Percentiles rank a stretch among this genome's conserved stretches.
phyloP scores from a whole-genome alignment of 1,140 invertebrate genomes.

The Pseudomyrmex pallidus region DNA sequence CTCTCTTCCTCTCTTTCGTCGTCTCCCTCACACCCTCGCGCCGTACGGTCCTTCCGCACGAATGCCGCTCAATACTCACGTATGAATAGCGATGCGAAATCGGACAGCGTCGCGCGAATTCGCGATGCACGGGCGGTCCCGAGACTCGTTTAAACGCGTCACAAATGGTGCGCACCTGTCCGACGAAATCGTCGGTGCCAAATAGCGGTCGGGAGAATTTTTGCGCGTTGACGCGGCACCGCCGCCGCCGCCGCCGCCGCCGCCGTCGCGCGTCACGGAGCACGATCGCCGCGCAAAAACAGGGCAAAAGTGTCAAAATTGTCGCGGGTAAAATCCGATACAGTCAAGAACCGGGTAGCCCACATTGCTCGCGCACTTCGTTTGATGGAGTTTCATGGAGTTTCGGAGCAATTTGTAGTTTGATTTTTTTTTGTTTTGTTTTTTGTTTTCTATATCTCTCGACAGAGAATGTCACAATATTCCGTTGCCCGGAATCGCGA shows the following conservation, averaged over 20 bases:
- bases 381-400: constrained; percentile 26
- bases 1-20: not conserved
- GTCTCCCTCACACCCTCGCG: not conserved
- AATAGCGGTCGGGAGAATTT: constrained; percentile 49
- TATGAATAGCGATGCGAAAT: constrained; percentile 65
- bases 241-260: not conserved
- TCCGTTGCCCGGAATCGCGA: not conserved
- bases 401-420: constrained; percentile 23
- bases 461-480: no score
- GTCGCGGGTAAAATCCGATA: constrained; percentile 28
- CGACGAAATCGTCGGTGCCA: constrained; percentile 17
- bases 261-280: constrained; percentile 22
- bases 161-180: constrained; percentile 62
- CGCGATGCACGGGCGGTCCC: constrained; percentile 29
- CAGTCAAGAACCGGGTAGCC: not conserved
- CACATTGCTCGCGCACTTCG: constrained; percentile 13
- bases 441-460: no score
- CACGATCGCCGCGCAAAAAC: constrained; percentile 31
- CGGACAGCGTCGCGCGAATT: constrained; percentile 59
- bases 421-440: not conserved
- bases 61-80: constrained; percentile 55
- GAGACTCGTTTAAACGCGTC: constrained; percentile 68
- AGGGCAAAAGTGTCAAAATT: constrained; percentile 22
- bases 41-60: constrained; percentile 46
- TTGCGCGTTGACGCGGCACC: constrained; percentile 33